Evolutionary conservation across 2,113 vertebrate genomes (phyloP), one percentile per base, ranked within the genome.

Genomic region (Synchiropus splendidus): DNA sequence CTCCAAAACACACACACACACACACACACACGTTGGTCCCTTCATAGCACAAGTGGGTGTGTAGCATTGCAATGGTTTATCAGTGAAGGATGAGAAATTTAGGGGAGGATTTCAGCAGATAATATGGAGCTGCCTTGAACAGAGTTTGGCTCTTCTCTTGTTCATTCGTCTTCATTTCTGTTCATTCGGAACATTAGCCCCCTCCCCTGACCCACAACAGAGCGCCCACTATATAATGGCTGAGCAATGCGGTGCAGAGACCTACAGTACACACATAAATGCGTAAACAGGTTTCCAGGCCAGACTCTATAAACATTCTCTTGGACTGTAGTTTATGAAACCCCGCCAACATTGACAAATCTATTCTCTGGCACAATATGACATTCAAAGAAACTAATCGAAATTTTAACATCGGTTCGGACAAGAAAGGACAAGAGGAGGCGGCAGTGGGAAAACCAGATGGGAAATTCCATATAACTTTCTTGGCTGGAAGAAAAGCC

Each of bases 161-260:
- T 70, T 80, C 75, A 78, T 82, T 77, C 77, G 71, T 78, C 77
- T 80, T 82, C 64, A 78, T 82, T 78, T 71, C 54, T 53, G 9
- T 66, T 64, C 52, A 53, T 64, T 57, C 49, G 51, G 52, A 73
- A 51, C 50, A 31, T 73, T 64, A 60, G 70, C 67, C 67, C 61
- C 44, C 21, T 27, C 21, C 62, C 49, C 70, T 73, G 72, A 75
- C 68, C 59, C 58, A 27, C 68, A 39, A 36, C 5, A 17, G 51
- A 52, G 47, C 40, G 61, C 41, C 36, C 18, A 12, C 50, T 42
- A 56, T 34, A 40, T 18, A 56, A 61, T 58, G 64, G 72, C 74
- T 68, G 56, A 27, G 21, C 21, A 27, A 4, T 8, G 21, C 8
- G 44, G 53, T 6, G 12, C 10, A 6, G 9, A 13, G 52, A 46